Base-by-base conservation (phyloP, 2,797 vertebrate genomes). In the Rhinogobio ventralis region DNA sequence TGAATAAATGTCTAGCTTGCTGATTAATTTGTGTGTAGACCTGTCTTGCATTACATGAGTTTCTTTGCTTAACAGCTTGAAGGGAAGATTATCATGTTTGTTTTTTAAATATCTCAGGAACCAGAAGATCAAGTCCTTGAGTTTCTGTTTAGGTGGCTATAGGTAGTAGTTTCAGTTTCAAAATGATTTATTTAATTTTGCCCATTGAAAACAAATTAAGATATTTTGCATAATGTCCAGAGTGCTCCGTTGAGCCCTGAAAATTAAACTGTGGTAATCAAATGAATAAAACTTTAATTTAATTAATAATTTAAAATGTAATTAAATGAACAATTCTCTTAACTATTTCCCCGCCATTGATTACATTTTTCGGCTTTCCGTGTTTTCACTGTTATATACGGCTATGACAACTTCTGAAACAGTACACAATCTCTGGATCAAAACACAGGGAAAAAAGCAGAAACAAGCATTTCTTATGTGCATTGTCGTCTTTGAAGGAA, bases 101-200 rank as follows among this genome's bases (percentile, higher is more conserved):
- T 69, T 75, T 82, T 86, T 55, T n/a, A 79, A 82, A 75, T 79
- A 39, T 76, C 60, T 46, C 46, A 0, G 49, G 81, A 86, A 87
- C 82, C 66, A 53, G 85, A 64, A 17, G 71, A 85, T 86, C 85
- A 81, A 74, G 85, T 89, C 57, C 42, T 71, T 68, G 7, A 64
- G 78, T 87, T 84, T 79, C 69, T 68, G 69, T 19, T 84, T 30
- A 45, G 14, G 46, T 8, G 6, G 25, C 69, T 25, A 13, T 71
- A 19, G 7, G 5, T 73, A 46, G 67, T 20, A 67, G 11, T 64
- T 28, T 7, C 64, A 28, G 20, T 81, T 28, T 7, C 25, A 68
- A 51, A 33, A 8, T 9, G 20, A 0, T 49, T 45, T 55, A 14
- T 14, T 46, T 13, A 3, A 1, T 30, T 7, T 33, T 60, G 14